Base-by-base conservation (phyloP, 92 coral and sea anemone genomes). In the Porites lobata region DNA sequence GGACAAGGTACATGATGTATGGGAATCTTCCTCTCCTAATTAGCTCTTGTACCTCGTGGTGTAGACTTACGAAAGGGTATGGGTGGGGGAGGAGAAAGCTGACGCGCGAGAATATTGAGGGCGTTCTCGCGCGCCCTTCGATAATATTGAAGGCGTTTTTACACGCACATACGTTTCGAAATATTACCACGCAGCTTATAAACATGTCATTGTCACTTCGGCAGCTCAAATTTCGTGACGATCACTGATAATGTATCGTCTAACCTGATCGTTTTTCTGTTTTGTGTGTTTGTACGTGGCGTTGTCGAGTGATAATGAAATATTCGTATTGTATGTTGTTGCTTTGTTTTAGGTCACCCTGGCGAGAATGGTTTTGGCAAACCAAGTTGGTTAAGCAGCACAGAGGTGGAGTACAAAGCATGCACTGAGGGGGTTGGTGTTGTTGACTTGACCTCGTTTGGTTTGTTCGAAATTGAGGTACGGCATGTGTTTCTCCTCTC, bases 391-490 rank as follows among this genome's bases (percentile, higher is more conserved):
- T 86, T 96, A 58, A 73, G 83, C 53, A 90, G 94, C 71, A 80
- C 92, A 66, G 92, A 94, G 57, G 67, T 85, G 38, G 99, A 96
- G 85, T 92, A 78, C 84, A 88, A 90, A 80, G 96, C 99, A 1
- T 95, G 98, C 68, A 87, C 78, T n/a, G 92, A 92, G 54, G 84
- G 86, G 19, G 99, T 96, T 6, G 98, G 92, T 17, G 68, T 96
- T 80, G 96, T 93, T 22, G 99, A 96, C 80, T 85, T 92, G 94
- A 93, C 99, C 43, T 93, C 99, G 1, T 85, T 93, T 20, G 96
- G 98, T 9, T 86, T 93, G 61, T 92, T 95, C 86, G 99, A 96
- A 86, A 80, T 96, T 54, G 82, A 87, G 68, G 99, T 96, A 84
- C 76, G 93, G 75, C 72, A 19, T 18, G 7, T 38, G 47, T 38